Evolutionary conservation across 2,888 invertebrate genomes (phyloP), one percentile per base, ranked within the genome.

Genomic region (Drosophila rubida): DNA sequence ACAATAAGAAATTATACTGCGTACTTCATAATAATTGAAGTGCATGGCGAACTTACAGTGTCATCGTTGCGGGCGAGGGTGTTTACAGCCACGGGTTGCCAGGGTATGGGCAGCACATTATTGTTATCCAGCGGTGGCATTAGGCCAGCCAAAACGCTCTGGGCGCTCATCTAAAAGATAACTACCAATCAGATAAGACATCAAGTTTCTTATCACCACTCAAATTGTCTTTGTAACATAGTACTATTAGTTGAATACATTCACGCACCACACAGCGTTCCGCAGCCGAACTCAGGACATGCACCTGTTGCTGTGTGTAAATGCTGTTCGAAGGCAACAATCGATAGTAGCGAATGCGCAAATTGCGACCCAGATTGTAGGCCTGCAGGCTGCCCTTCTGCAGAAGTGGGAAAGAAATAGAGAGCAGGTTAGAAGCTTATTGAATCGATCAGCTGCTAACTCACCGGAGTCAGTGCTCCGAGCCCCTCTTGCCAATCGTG

Each of bases 81-180:
- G 91, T 96, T 96, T 1, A 98, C 95, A 6, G 98, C 96, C 65
- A 98, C 95, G 0, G 98, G 98, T 85, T 96, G 96, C 98, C 98
- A 98, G 0, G 92, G 90, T 58, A 94, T 90, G n/a, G 92, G 92
- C 27, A 92, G 69, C 9, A 87, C 69, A 69, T 91, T 91, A 44
- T 80, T 87, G 57, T 90, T 90, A 48, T 91, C 89, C 63, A 93
- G 80, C 32, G 91, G 91, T n/a, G 92, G 90, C 73, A 93, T 88
- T 72, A 95, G 92, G 0, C 96, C 97, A 0, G 97, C 96, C 37
- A 97, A 92, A 66, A 97, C 80, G 65, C 89, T 89, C 89, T 96
- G 95, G 0, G 96, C 97, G 88, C 97, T 97, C 95, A 96, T 96
- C 84, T 85, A 80, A 83, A 80, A 85, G 87, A 84, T 78, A 97